Base-by-base conservation (phyloP, 1,140 invertebrate genomes). In the Heliconius hermathena region DNA sequence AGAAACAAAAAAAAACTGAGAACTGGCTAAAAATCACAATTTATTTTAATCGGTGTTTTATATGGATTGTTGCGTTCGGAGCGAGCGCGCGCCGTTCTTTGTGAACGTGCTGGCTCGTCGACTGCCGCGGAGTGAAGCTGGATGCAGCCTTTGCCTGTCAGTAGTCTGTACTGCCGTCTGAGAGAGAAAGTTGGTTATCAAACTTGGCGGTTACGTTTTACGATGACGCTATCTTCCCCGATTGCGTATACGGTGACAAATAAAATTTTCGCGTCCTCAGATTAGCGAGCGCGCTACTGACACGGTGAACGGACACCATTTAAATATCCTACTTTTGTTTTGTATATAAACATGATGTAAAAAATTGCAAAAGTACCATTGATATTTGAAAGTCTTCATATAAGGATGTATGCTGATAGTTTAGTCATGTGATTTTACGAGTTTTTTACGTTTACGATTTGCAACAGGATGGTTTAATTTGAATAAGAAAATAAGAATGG, bases 171-270 rank as follows among this genome's bases (percentile, higher is more conserved):
- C 74, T 82, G 76, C 74, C 52, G 74, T 13, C 84, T 82, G 79
- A 86, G 88, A 91, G 92, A 94, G 92, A 94, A 93, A 94, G 91
- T 93, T 89, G 85, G 90, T 91, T 93, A 93, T 93, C 90, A 93
- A 91, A 92, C 92, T 88, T 86, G 83, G 89, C 86, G 89, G 90
- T 94, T 94, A 94, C 91, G 91, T 94, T 89, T 78, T 76, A 80
- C 80, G 91, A 91, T 93, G 92, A 93, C 92, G 92, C 89, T 89
- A 85, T 90, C 87, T 89, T 89, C 90, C 83, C 83, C 87, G 89
- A 88, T 94, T 94, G 92, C 92, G 92, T 94, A 88, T 92, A 84
- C 90, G 87, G 84, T 89, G 92, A 93, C 91, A 92, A 92, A 93
- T 89, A 88, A 82, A 89, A 89, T 90, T 92, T 89, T 89, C 84